These are phyloP conservation scores for Phyllotreta cruciferae DNA, from an alignment of 2,888 invertebrate species.

Conservation along the genomic window DNA sequence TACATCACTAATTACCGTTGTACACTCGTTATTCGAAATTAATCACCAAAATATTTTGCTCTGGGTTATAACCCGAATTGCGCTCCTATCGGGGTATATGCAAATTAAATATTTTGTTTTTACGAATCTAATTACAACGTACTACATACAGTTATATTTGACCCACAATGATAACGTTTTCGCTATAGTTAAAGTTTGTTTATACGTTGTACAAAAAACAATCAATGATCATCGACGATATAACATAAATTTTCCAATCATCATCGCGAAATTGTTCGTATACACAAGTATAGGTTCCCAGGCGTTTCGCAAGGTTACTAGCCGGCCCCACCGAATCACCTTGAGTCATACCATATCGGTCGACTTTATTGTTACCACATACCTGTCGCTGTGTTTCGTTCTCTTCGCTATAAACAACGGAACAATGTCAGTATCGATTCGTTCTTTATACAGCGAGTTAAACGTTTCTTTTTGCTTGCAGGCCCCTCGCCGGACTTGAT, in stretches of 20 bases:
- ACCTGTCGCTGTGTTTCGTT: constrained; percentile 28
- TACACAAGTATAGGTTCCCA: constrained; percentile 15
- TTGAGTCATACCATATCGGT: constrained; percentile 37
- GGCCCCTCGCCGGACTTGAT: constrained; percentile 87
- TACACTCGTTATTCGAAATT: too few relatives aligned
- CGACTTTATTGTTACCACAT: constrained; percentile 35
- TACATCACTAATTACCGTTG: too few relatives aligned
- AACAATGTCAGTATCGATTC: constrained; percentile 26
- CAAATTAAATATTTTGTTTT: too few relatives aligned
- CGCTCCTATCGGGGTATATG: too few relatives aligned
- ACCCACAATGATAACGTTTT: background rate
- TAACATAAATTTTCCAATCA: constrained; percentile 1
- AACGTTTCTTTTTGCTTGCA: constrained; percentile 61
- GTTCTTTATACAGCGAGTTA: constrained; percentile 12
- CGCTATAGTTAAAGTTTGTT: too few relatives aligned
- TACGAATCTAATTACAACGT: too few relatives aligned
- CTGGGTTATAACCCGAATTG: too few relatives aligned
- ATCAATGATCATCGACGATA: background rate
- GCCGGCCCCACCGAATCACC: constrained; percentile 29
- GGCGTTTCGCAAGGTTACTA: constrained; percentile 29
- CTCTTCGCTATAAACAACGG: constrained; percentile 30
- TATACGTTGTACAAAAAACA: background rate
- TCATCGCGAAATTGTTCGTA: constrained; percentile 13
- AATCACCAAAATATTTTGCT: too few relatives aligned
- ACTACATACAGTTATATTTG: too few relatives aligned